Base-by-base conservation (phyloP, 2,797 vertebrate genomes). In the Ctenosaura bakeri region DNA sequence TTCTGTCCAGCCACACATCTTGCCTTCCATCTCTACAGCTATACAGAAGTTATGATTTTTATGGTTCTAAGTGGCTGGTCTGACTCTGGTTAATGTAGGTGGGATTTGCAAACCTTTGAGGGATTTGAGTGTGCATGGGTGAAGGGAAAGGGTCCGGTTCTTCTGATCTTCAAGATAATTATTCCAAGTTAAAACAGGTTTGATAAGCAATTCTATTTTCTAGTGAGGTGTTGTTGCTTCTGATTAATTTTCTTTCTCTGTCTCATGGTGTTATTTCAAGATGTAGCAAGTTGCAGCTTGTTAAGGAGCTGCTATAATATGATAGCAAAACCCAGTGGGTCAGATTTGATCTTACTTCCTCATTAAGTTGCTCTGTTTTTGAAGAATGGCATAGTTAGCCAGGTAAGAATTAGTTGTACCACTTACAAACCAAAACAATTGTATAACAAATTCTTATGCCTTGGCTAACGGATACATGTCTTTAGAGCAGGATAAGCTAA, bases 191-290 rank as follows among this genome's bases (percentile, higher is more conserved):
- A 35, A 9, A 73, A 35, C 16, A 24, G 2, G 18, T 71, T 52
- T 14, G 22, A 50, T 4, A 56, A 86, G 52, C 20, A 76, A n/a
- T 16, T 73, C 38, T 35, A 4, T 73, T 56, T 56, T 22, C n/a
- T 7, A 56, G 71, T 94, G 52, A 52, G 10, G 52, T 73, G 10
- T 73, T n/a, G 22, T 91, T 73, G 50, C 74, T 64, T 89, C 42
- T 50, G 0, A 35, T 85, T 91, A 83, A 35, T 91, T 91, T 29
- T 83, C 16, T 89, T 92, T 90, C 66, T 56, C 56, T 0, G 88
- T 85, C 18, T 87, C 13, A 38, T 87, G 38, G 69, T 85, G 0
- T 85, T 8, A 0, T 2, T 29, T 18, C 16, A 29, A 69, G 59
- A 54, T 85, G 80, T n/a, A 20, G 87, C 18, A 94, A 83, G 76